Evolutionary conservation across 2,888 invertebrate genomes (phyloP).

Genomic region (Lasioglossum malachurum): DNA sequence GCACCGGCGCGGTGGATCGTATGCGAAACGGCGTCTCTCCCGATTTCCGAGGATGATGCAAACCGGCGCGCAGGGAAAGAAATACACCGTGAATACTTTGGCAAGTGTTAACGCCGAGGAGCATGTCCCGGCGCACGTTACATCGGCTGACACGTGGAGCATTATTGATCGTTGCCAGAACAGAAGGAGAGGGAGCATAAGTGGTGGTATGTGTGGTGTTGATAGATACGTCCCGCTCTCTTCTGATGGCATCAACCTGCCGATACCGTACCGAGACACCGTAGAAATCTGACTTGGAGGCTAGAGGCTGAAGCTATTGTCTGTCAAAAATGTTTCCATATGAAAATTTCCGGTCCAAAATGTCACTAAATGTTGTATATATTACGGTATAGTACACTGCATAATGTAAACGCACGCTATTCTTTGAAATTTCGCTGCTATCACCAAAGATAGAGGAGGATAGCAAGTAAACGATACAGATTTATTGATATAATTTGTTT

Average conservation of each 20-base stretch:
- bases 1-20: conserved; percentile 9
- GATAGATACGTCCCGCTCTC: conserved; percentile 45
- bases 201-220: conserved; percentile 27
- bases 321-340: background rate
- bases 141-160: conserved; percentile 63
- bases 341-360: background rate
- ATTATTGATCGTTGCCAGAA: conserved; percentile 74
- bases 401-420: background rate
- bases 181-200: conserved; percentile 52
- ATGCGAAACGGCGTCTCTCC: conserved; percentile 17
- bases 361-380: background rate
- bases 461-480: background rate
- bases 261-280: background rate
- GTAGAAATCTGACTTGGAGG: background rate
- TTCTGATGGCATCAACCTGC: background rate
- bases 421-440: background rate
- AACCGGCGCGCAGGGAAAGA: conserved; percentile 53
- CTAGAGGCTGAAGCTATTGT: background rate
- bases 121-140: conserved; percentile 59
- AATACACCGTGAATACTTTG: conserved; percentile 63
- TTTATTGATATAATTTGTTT: background rate
- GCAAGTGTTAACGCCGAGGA: conserved; percentile 59
- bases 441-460: rapidly evolving
- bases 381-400: background rate
- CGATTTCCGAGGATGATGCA: conserved; percentile 68